phyloP scores from a whole-genome alignment of 2,888 invertebrate species.

The Alentia gelatinosa region DNA sequence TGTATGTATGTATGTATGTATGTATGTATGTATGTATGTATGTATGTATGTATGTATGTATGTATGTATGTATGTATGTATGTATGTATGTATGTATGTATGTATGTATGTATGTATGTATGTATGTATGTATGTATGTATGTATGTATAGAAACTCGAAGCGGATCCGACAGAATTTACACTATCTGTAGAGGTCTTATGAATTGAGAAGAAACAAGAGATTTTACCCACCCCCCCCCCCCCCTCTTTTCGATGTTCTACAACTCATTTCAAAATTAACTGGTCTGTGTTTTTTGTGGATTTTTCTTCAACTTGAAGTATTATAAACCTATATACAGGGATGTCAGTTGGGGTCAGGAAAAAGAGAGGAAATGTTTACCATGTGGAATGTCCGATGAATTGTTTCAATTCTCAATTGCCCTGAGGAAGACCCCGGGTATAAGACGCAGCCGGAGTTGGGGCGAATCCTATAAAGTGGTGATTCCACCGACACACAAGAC shows the following conservation, averaged over 20 bases:
- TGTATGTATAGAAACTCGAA: constrained; percentile 14
- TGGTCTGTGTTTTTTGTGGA: too few species aligned
- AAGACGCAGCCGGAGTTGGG: too few species aligned
- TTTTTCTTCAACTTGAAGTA: too few species aligned
- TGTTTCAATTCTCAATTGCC: too few species aligned
- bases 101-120: constrained; percentile 54
- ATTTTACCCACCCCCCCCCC: constrained; percentile 8
- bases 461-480: too few species aligned
- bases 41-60: background rate
- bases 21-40: background rate
- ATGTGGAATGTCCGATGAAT: too few species aligned
- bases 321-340: too few species aligned
- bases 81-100: background rate
- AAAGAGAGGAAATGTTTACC: too few species aligned
- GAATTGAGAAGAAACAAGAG: background rate
- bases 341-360: too few species aligned
- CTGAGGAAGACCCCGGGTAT: too few species aligned
- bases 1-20: too few species aligned
- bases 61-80: constrained; percentile 27
- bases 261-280: background rate
- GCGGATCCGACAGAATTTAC: background rate
- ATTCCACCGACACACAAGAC: too few species aligned
- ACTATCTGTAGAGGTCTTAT: background rate
- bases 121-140: constrained; percentile 56
- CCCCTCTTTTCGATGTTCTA: background rate